These are phyloP conservation scores for Deroplatys truncata DNA, from an alignment of 2,888 invertebrate species.

Conservation along the genomic window DNA sequence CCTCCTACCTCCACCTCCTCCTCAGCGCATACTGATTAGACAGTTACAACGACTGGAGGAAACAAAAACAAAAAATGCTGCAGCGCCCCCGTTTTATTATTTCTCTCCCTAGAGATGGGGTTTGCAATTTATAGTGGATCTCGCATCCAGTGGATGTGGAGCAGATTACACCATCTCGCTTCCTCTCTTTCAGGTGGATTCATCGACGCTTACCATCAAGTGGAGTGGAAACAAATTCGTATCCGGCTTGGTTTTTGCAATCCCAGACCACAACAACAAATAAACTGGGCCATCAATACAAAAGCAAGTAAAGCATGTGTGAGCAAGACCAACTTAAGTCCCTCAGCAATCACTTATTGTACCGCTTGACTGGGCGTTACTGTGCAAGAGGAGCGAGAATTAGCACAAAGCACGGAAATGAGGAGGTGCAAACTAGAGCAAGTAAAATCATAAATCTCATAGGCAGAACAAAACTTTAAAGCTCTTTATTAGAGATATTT, in stretches of 20 bases:
- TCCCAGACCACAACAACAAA: neutral
- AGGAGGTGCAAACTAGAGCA: too few species aligned
- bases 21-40: constrained; percentile 8
- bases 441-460: too few species aligned
- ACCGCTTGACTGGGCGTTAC: neutral
- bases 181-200: neutral
- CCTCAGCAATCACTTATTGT: neutral
- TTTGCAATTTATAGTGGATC: neutral
- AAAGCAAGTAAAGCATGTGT: neutral
- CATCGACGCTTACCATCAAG: neutral
- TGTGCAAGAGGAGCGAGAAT: too few species aligned
- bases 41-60: constrained; percentile 1
- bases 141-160: neutral
- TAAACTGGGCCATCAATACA: neutral
- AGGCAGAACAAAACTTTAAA: too few species aligned
- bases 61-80: neutral
- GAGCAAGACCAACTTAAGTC: neutral
- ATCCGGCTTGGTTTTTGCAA: neutral
- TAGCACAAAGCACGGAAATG: too few species aligned
- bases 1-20: neutral
- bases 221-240: neutral
- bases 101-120: neutral
- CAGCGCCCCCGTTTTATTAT: neutral
- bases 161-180: neutral
- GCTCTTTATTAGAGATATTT: too few species aligned